Conservation (phyloP, 2,888 invertebrate species). For the Microctonus brassicae region DNA sequence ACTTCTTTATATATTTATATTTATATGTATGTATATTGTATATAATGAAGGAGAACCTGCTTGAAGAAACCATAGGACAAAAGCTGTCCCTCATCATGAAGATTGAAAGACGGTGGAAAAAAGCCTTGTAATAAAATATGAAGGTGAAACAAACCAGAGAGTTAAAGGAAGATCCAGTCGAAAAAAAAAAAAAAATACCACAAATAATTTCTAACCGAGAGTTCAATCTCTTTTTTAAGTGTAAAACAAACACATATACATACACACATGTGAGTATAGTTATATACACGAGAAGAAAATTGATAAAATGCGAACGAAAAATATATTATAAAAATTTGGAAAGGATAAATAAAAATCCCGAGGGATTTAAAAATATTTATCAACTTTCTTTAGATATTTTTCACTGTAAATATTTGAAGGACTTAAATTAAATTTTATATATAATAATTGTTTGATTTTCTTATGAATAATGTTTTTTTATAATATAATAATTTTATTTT, state of each 20-base stretch:
- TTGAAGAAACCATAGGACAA: background rate
- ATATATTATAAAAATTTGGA: background rate
- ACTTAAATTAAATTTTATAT: background rate
- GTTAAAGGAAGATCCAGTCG: conserved; percentile 4
- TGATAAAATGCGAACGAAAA: background rate
- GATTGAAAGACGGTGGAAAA: background rate
- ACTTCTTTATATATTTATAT: too few species aligned
- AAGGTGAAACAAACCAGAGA: background rate
- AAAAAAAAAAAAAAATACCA: conserved; percentile 1
- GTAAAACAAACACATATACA: background rate
- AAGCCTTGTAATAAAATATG: conserved; percentile 22
- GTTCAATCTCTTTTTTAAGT: conserved; percentile 8
- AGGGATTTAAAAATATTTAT: background rate
- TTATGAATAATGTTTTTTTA: too few species aligned
- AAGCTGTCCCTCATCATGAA: conserved; percentile 5
- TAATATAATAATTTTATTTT: too few species aligned
- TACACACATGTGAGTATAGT: background rate
- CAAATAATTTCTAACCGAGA: conserved; percentile 13
- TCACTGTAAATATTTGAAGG: background rate
- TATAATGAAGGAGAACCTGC: background rate
- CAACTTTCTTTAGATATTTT: background rate
- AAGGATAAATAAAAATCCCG: background rate
- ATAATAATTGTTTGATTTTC: too few species aligned
- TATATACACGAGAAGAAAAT: background rate
- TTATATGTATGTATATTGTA: too few species aligned